Percentiles rank a stretch among this genome's conserved stretches.
These are phyloP conservation scores for Myotis myotis DNA, from an alignment of 2,797 vertebrate species.

Conservation along the genomic window DNA sequence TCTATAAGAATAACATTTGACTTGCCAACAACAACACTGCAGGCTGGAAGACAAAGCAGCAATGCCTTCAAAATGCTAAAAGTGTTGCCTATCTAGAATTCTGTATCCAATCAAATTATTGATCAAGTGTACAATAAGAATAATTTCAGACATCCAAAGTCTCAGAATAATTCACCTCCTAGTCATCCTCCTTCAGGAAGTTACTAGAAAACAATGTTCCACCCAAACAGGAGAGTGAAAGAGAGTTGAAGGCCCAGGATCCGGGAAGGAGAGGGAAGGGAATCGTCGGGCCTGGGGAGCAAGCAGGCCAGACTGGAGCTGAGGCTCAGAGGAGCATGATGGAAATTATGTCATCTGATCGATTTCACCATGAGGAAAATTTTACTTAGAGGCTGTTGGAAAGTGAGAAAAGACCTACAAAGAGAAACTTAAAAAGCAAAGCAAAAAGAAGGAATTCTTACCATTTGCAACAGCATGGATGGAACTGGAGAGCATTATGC, in stretches of 20 bases:
- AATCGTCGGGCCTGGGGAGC: not conserved
- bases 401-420: not conserved
- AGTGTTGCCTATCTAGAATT: not conserved
- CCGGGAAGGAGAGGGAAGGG: not conserved
- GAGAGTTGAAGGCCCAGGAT: not conserved
- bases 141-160: not conserved
- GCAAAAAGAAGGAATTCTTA: not conserved
- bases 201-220: not conserved
- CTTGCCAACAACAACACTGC: not conserved
- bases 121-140: not conserved
- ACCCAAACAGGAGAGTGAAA: not conserved
- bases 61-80: not conserved
- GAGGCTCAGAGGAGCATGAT: not conserved
- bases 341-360: not conserved
- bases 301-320: not conserved
- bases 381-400: not conserved
- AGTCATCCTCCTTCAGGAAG: not conserved
- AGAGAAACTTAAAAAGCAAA: conserved; percentile 9
- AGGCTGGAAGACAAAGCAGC: not conserved
- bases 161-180: not conserved
- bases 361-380: not conserved
- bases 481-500: too few relatives aligned
- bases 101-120: not conserved
- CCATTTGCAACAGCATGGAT: too few relatives aligned
- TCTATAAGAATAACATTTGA: not conserved